These are phyloP conservation scores for Percopsis omiscomaycus DNA, from an alignment of 2,797 vertebrate species.

Conservation along the genomic window DNA sequence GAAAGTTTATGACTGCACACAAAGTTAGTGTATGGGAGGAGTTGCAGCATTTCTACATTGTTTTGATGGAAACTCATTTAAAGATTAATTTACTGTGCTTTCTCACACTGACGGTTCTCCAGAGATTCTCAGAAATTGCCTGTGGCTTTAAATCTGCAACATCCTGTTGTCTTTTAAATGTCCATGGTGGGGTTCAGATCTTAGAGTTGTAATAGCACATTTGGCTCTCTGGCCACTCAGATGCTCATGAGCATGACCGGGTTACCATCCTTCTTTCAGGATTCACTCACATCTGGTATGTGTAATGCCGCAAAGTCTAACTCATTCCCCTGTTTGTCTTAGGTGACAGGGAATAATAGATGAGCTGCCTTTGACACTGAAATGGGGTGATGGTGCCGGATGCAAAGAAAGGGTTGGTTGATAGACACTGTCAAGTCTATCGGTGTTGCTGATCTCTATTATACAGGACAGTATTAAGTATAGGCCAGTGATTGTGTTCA, in stretches of 20 bases:
- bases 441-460: constrained; percentile 39
- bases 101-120: constrained; percentile 49
- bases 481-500: constrained; percentile 9
- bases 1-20: constrained; percentile 24
- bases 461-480: constrained; percentile 32
- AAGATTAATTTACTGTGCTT: constrained; percentile 48
- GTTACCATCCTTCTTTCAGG: constrained; percentile 54
- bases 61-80: constrained; percentile 37
- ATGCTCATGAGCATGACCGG: constrained; percentile 56
- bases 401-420: constrained; percentile 10
- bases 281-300: constrained; percentile 67
- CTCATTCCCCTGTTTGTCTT: constrained; percentile 36
- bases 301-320: constrained; percentile 57
- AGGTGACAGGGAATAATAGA: constrained; percentile 61
- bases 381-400: constrained; percentile 40
- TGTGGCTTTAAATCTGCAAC: constrained; percentile 65
- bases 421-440: constrained; percentile 40
- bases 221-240: constrained; percentile 48
- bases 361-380: constrained; percentile 52
- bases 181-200: constrained; percentile 55
- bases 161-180: constrained; percentile 59
- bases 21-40: constrained; percentile 24
- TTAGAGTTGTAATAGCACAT: constrained; percentile 39
- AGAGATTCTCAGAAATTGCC: constrained; percentile 51
- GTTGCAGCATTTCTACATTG: constrained; percentile 32